These are phyloP conservation scores for Gallinago nigripennis DNA, from an alignment of 2,797 vertebrate genomes.

Conservation along the genomic window DNA sequence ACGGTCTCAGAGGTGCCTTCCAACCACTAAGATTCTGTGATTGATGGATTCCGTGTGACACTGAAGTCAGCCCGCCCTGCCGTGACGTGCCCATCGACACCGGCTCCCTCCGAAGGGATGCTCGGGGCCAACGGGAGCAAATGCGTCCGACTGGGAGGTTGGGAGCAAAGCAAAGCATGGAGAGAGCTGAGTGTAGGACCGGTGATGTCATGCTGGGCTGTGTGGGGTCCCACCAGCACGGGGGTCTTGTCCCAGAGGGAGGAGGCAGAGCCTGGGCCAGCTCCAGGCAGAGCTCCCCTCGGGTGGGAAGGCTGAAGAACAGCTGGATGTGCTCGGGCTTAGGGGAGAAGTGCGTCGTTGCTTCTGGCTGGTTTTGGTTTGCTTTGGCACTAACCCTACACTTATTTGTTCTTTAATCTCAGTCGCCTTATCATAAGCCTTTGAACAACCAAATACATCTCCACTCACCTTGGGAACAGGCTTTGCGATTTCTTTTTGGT, in stretches of 20 bases:
- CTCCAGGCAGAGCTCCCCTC: not conserved
- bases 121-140: not conserved
- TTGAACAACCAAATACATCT: not conserved
- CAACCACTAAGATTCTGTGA: no score
- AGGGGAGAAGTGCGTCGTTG: fast-evolving
- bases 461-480: not conserved
- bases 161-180: not conserved
- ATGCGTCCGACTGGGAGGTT: fast-evolving
- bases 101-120: not conserved
- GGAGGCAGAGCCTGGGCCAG: not conserved
- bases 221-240: fast-evolving
- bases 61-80: not conserved
- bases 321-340: not conserved
- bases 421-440: constrained; percentile 14
- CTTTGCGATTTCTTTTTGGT: not conserved
- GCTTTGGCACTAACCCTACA: not conserved
- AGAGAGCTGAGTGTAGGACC: fast-evolving
- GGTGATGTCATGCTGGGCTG: not conserved
- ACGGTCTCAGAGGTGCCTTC: no score
- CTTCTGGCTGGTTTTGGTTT: not conserved
- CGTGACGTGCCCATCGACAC: fast-evolving
- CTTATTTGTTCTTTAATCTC: constrained; percentile 29
- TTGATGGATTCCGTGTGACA: no score
- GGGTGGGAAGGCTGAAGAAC: not conserved
- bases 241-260: not conserved